Evolutionary conservation across 2,113 vertebrate genomes (phyloP), one percentile per base, ranked within the genome.

Genomic region (Prietella phreatophila): DNA sequence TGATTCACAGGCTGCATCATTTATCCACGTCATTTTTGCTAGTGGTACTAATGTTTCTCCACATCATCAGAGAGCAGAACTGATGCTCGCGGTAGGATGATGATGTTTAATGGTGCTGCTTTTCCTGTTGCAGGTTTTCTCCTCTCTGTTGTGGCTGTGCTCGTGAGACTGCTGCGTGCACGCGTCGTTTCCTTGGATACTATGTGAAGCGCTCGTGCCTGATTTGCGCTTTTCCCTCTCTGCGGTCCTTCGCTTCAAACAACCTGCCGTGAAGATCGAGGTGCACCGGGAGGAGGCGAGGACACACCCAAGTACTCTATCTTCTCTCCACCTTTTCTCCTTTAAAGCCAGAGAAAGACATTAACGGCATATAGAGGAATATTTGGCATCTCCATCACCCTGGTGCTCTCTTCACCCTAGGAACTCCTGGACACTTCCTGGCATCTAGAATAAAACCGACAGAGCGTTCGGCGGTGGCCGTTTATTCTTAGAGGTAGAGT

Each of bases 261-360:
- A 92, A 92, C 93, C 93, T 94, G 93, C 92, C 91, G 91, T 90
- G 90, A 92, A 91, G 93, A 91, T 84, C 90, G 90, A 92, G 93
- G 87, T 91, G 90, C 75, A 58, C 85, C 83, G 92, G 94, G 94
- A 92, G 95, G 94, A 95, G 93, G 93, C 93, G 93, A 95, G 93
- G 94, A 95, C 95, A 96, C 95, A 95, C 95, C 95, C 95, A 93
- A 92, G 94, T 90, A 93, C 95, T 95, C 90, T 93, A 92, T 85
- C 88, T 82, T 82, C 84, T 86, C 58, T 76, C n/a, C 60, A 73
- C 61, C 87, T 82, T 85, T 63, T 55, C 42, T 56, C 53, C 71
- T 78, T 83, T 39, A 78, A 67, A 27, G 17, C 39, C 33, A 61
- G 81, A 67, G 42, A 84, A 83, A 50, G 7, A 67, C 93, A 93